These are phyloP conservation scores for Chironomus striatipennis DNA, from an alignment of 1,140 invertebrate species.

Conservation along the genomic window DNA sequence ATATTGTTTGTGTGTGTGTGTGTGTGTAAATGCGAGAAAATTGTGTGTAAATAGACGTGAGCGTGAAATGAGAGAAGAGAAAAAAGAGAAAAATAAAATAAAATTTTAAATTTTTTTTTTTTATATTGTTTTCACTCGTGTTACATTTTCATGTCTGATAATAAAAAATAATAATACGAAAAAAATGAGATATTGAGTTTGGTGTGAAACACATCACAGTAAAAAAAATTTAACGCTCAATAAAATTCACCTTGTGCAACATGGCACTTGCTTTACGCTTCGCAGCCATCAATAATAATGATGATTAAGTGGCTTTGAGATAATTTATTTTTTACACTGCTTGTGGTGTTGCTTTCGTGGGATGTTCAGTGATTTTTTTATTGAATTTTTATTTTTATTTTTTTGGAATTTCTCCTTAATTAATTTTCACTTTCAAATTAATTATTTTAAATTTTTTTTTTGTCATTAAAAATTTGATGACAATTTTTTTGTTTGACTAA, in stretches of 20 bases:
- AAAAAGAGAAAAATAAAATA: background rate
- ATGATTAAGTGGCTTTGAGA: background rate
- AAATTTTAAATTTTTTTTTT: background rate
- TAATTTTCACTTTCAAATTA: too few relatives aligned
- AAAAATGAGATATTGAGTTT: conserved; percentile 4
- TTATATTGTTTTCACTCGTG: conserved; percentile 14
- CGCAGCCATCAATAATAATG: conserved; percentile 35
- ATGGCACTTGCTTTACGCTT: conserved; percentile 41
- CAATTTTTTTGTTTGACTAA: too few relatives aligned
- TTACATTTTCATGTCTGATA: background rate
- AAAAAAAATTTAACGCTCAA: background rate
- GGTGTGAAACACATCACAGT: background rate
- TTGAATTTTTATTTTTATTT: background rate
- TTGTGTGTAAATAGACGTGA: conserved; percentile 35
- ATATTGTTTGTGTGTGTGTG: too few relatives aligned
- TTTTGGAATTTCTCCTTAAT: background rate
- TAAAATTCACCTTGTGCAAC: conserved; percentile 37
- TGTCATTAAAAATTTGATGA: too few relatives aligned
- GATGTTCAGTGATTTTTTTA: too few relatives aligned
- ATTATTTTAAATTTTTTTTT: too few relatives aligned
- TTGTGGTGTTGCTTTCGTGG: too few relatives aligned
- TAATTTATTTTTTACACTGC: background rate
- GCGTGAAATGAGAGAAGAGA: conserved; percentile 29
- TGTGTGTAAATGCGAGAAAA: conserved; percentile 31
- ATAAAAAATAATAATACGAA: background rate